Percentiles rank a stretch among this genome's conserved stretches.
Conservation (phyloP, 1,140 invertebrate genomes). For the Melitaea cinxia region DNA sequence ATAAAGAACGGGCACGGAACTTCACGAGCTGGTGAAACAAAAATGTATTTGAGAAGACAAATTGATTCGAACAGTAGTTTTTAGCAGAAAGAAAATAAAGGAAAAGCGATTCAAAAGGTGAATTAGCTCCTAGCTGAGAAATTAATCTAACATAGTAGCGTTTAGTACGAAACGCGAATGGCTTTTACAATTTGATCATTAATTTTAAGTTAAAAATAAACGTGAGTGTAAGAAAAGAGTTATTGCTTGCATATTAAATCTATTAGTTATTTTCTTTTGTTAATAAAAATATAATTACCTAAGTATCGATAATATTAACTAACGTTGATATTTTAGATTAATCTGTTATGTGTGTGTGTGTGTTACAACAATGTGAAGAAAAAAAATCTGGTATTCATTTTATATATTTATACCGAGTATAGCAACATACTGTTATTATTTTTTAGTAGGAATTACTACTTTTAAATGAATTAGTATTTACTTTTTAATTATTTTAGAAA, state of each 20-base stretch:
- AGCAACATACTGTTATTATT: no score
- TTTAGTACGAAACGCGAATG: conserved; percentile 8
- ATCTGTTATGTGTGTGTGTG: no score
- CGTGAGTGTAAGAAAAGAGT: not conserved
- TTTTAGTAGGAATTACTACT: no score
- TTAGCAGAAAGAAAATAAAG: conserved; percentile 20
- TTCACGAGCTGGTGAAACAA: conserved; percentile 18
- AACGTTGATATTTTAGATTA: no score
- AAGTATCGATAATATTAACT: no score
- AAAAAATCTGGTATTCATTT: no score
- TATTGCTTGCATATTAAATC: conserved; percentile 4
- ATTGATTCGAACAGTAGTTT: conserved; percentile 31
- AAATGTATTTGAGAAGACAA: conserved; percentile 26
- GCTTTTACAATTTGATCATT: conserved; percentile 20
- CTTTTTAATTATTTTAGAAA: no score
- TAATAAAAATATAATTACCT: no score
- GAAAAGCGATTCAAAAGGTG: conserved; percentile 25
- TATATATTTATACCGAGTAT: no score
- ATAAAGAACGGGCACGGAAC: not conserved
- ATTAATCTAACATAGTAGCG: conserved; percentile 28
- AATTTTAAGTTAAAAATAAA: conserved; percentile 17
- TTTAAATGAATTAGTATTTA: no score
- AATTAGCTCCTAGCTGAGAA: conserved; percentile 27
- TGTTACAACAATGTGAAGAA: no score
- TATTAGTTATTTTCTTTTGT: conserved; percentile 9